Base-by-base conservation (phyloP, 2,888 invertebrate genomes). In the Mactromeris polynyma region DNA sequence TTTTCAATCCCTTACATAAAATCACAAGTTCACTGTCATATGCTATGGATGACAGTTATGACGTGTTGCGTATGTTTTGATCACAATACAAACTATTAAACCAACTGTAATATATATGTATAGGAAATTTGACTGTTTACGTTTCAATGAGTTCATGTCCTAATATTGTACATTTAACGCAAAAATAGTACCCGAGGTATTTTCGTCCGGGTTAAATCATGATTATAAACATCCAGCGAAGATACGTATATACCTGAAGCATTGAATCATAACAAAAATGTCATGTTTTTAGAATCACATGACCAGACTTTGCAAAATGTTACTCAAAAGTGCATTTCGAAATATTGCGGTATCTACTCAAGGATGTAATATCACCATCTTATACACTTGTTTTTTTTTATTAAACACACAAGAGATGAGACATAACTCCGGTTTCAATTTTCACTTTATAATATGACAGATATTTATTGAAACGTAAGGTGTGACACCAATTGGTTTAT, bases 211-310 rank as follows among this genome's bases (percentile, higher is more conserved):
- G 36, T 36, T 73, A 36, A 36, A 33, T 36, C 36, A 73, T 73
- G 73, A 36, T 73, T 73, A 36, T 33, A 33, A 26, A 33, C 73
- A 19, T 36, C 73, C 73, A 36, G 33, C 17, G 17, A 9, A 33
- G 33, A 26, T 33, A 73, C 19, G 36, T 73, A 73, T 73, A 64
- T 64, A 64, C 36, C 33, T 36, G 33, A 36, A 19, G 11, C 73
- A 33, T 73, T 73, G 73, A 73, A 73, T 73, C 73, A 73, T 73
- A 33, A 33, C 73, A 19, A 19, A 73, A 73, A 73, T 36, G 73
- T 73, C 73, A 73, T 73, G 73, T 11, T 73, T 73, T 58, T 33
- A 73, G 26, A 73, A 73, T 73, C 73, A 73, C 19, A 73, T 73
- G 7, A 73, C 73, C n/a, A 36, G 17, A 73, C 36, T 73, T 73